Evolutionary conservation across 2,888 invertebrate genomes (phyloP).

Genomic region (Cataglyphis albicans): DNA sequence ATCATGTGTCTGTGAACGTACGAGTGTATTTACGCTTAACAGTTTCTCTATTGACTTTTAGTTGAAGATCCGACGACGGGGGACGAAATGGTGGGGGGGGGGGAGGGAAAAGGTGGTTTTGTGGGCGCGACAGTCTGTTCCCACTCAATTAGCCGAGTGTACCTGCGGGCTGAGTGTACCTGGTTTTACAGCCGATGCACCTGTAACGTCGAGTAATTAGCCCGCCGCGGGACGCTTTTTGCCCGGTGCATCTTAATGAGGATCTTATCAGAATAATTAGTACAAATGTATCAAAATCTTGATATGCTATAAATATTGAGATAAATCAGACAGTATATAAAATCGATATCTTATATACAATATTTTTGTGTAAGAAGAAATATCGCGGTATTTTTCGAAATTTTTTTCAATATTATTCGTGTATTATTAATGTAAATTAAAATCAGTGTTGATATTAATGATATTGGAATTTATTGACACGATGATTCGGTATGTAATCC

Average conservation of each 20-base stretch:
- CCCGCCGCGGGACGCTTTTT: constrained; percentile 58
- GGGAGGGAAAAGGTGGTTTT: constrained; percentile 56
- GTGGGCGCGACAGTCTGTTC: constrained; percentile 67
- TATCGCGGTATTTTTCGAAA: not conserved
- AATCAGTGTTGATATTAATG: not conserved
- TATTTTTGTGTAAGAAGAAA: not conserved
- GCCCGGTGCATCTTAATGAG: not conserved
- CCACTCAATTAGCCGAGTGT: constrained; percentile 73
- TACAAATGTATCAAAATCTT: not conserved
- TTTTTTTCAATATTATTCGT: not conserved
- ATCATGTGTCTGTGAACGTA: not conserved
- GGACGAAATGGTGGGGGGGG: not conserved
- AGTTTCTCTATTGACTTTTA: constrained; percentile 35
- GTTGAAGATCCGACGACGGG: not conserved
- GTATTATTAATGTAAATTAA: not conserved
- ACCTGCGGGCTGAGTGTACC: constrained; percentile 63
- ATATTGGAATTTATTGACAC: too few species aligned
- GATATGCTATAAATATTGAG: not conserved
- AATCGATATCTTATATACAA: not conserved
- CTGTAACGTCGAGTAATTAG: constrained; percentile 76
- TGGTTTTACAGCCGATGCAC: constrained; percentile 68
- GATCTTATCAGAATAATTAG: not conserved
- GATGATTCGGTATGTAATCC: not conserved
- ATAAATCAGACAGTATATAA: not conserved
- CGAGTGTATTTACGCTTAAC: constrained; percentile 34